These are phyloP conservation scores for Siniperca chuatsi DNA, from an alignment of 2,113 vertebrate species.

Conservation along the genomic window DNA sequence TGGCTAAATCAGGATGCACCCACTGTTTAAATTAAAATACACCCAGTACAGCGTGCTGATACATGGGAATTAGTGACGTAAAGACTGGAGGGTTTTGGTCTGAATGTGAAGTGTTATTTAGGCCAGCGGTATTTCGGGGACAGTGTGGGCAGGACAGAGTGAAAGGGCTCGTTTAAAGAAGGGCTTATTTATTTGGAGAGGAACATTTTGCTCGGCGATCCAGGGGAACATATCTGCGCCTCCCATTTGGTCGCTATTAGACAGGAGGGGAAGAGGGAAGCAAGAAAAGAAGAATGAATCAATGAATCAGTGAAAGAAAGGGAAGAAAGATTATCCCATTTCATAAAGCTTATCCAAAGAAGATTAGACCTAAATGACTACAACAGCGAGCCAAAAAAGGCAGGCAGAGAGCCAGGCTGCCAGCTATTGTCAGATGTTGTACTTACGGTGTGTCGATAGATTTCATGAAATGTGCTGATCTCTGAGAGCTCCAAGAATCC, in stretches of 20 bases:
- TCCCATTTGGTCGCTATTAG: neutral
- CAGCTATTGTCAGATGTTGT: conserved; percentile 1
- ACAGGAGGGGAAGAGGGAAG: neutral
- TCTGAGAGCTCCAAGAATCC: neutral
- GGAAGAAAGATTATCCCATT: conserved; percentile 18
- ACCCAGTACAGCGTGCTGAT: conserved; percentile 41
- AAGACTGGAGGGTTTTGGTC: conserved; percentile 61
- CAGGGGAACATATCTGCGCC: neutral
- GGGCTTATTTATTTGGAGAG: conserved; percentile 57
- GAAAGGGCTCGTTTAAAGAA: conserved; percentile 55
- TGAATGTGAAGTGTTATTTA: conserved; percentile 64
- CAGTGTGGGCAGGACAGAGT: conserved; percentile 60
- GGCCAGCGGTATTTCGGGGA: conserved; percentile 74
- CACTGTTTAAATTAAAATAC: conserved; percentile 52
- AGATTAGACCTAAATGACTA: conserved; percentile 35
- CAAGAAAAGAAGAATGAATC: conserved; percentile 15
- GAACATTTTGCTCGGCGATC: neutral
- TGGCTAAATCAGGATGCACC: conserved; percentile 50
- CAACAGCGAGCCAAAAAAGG: neutral
- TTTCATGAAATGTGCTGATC: conserved; percentile 7
- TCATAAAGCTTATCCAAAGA: conserved; percentile 31
- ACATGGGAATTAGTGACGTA: conserved; percentile 68
- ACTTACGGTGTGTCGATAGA: neutral
- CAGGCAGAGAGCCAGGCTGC: neutral
- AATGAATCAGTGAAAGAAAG: conserved; percentile 41